Base-by-base conservation (phyloP, 2,113 vertebrate genomes). In the Thymallus thymallus region DNA sequence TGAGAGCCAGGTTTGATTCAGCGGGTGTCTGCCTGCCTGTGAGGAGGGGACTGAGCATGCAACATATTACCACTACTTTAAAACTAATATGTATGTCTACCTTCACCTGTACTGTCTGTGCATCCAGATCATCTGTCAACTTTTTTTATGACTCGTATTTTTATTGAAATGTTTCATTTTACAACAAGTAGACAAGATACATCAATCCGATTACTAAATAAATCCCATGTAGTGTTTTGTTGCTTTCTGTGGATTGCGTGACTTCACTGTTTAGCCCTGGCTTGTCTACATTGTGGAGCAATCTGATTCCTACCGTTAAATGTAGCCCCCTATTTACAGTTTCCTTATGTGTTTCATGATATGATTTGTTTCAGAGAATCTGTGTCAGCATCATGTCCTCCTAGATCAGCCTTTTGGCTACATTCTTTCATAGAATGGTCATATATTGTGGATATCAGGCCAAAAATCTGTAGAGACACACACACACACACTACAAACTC, bases 1-100 rank as follows among this genome's bases (percentile, higher is more conserved):
- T 55, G 23, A 68, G 68, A 69, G 41, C 20, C 67, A 75, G 67
- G 26, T 61, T 62, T 60, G 74, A 62, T 26, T 29, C 22, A 69
- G 32, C 24, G 32, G 56, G 23, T 68, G 18, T 62, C 51, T 26
- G 22, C n/a, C 16, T 68, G 35, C 35, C 9, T 29, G 29, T 29
- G 62, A 56, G 26, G 4, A 41, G 26, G 64, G 45, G 63, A 22
- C 35, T 22, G 56, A n/a, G 23, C 20, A 30, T 61, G 29, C 32
- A 48, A 24, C 22, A 23, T 20, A 29, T 63, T 56, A 48, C 71
- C 41, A n/a, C 7, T 5, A 18, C 48, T 4, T 14, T 51, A 51
- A 51, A 51, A 51, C 48, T 51, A 51, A 16, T 3, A 10, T 60
- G 9, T 16, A 26, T 71, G 55, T 71, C 70, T 61, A 41, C 70